Percentiles rank a stretch among this genome's conserved stretches.
phyloP scores from a whole-genome alignment of 2,113 vertebrate species.

The Eubucco bourcierii region DNA sequence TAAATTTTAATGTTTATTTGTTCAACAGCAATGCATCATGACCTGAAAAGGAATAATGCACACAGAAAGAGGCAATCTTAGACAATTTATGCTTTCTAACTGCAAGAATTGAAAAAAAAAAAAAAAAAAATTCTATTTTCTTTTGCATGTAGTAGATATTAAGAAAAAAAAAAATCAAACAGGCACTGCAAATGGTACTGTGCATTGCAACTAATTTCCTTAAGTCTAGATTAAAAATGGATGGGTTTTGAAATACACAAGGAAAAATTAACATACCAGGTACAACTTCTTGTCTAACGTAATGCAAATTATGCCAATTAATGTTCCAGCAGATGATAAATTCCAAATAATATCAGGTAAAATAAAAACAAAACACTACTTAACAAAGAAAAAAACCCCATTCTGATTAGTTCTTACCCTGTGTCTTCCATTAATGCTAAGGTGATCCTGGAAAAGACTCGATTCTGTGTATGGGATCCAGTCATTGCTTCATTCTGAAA shows the following conservation, averaged over 20 bases:
- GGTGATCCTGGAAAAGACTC: constrained; percentile 94
- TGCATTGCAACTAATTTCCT: not conserved
- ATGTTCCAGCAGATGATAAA: not conserved
- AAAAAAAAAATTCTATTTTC: too few relatives aligned
- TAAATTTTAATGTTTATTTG: not conserved
- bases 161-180: not conserved
- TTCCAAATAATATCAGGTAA: not conserved
- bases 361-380: not conserved
- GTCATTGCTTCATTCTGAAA: constrained; percentile 99
- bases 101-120: not conserved
- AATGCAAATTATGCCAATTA: not conserved
- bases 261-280: not conserved
- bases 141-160: too few relatives aligned
- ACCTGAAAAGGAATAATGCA: not conserved
- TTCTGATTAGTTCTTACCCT: constrained; percentile 76
- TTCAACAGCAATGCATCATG: not conserved
- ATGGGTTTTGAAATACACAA: not conserved
- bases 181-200: not conserved
- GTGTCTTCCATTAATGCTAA: constrained; percentile 98
- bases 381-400: not conserved
- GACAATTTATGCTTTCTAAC: not conserved
- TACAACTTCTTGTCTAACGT: not conserved
- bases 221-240: not conserved
- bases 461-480: constrained; percentile 95
- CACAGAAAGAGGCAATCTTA: not conserved